These are phyloP conservation scores for Latrodectus geometricus DNA, from an alignment of 1,140 invertebrate genomes.

Conservation along the genomic window DNA sequence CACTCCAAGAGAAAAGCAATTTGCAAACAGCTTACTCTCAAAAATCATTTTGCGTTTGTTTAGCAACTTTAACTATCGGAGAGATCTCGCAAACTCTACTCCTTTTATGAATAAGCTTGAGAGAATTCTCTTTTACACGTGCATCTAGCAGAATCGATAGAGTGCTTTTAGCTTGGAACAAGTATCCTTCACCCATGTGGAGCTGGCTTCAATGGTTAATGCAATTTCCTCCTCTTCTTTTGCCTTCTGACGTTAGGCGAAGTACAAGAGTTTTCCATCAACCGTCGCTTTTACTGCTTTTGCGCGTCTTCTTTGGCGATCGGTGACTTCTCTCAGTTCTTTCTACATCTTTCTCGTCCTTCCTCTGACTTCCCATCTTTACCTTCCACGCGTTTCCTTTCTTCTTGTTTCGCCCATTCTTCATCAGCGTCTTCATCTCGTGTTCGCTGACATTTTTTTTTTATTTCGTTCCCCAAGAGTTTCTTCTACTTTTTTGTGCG, in stretches of 20 bases:
- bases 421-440: background rate
- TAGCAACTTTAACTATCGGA: background rate
- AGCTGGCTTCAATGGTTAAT: conserved; percentile 29
- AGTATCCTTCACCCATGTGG: conserved; percentile 3
- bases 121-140: conserved; percentile 10
- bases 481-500: background rate
- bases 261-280: conserved; percentile 41
- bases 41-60: background rate
- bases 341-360: conserved; percentile 3
- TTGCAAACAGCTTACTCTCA: conserved; percentile 4
- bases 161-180: conserved; percentile 35
- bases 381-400: conserved; percentile 6
- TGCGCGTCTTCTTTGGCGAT: background rate
- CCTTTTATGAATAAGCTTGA: conserved; percentile 14
- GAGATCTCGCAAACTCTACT: background rate
- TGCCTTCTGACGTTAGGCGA: conserved; percentile 17
- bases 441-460: background rate
- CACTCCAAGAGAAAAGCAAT: background rate
- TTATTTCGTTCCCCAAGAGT: background rate
- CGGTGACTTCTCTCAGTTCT: background rate
- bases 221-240: conserved; percentile 28
- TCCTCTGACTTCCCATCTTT: background rate
- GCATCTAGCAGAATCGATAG: conserved; percentile 9
- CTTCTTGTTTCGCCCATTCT: conserved; percentile 8
- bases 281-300: conserved; percentile 23